Base-by-base conservation (phyloP, 2,888 invertebrate species). In the Iselma pallidipennis region DNA sequence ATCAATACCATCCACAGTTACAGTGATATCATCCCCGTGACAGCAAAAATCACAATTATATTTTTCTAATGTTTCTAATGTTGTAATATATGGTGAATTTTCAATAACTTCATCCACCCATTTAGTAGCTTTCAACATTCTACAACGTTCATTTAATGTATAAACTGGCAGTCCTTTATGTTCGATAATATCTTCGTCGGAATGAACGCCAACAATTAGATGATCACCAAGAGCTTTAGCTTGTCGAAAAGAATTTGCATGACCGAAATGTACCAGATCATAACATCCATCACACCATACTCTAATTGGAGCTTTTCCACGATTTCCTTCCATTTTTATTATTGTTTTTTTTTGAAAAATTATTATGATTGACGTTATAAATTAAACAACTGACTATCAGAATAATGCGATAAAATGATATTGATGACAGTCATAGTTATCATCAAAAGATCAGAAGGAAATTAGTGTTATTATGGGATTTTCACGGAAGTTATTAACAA, bases 61-160 rank as follows among this genome's bases (percentile, higher is more conserved):
- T 81, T 95, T 90, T 82, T 99, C 96, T 76, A 99, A 85, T 0
- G 97, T 98, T 76, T 97, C 97, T 66, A 99, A 83, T 10, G 95
- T 95, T 26, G 99, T 99, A 31, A 97, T 94, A 83, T 99, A 99
- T 2, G 99, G 99, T 16, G 97, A 98, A 69, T 92, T 94, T 83
- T 97, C 95, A 4, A 99, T 94, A 50, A 99, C 98, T 83, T 98
- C 97, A 82, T 99, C 98, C 7, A 99, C 98, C 99, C 99, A 99
- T 83, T 98, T 98, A 71, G 99, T 98, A 48, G 95, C 97, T 69
- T 91, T 86, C 12, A 99, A 96, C 98, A 99, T 98, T 85, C 96
- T 96, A 80, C 89, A 89, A 78, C 95, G 87, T 81, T 95, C 94
- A 78, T 93, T 87, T 80, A 94, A 88, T 3, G 91, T 96, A 78